These are phyloP conservation scores for Bembecia ichneumoniformis DNA, from an alignment of 2,888 invertebrate genomes.

Conservation along the genomic window DNA sequence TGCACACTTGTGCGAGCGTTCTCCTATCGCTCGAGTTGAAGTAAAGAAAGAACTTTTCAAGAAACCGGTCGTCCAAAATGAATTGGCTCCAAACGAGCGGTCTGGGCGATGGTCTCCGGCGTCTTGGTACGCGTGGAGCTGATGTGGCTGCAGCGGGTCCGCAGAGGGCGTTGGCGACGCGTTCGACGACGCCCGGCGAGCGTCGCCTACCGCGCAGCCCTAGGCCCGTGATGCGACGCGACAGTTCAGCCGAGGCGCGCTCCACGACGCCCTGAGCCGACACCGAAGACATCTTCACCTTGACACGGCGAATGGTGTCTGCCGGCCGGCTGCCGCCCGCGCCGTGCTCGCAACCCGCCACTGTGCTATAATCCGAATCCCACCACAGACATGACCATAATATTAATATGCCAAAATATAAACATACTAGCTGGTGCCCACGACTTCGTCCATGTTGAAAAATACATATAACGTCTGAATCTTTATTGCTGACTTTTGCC, in stretches of 20 bases:
- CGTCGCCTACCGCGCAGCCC: slow-evolving; percentile 77
- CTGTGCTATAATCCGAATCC: slow-evolving; percentile 19
- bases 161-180: slow-evolving; percentile 89
- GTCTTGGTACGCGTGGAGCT: slow-evolving; percentile 41
- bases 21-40: slow-evolving; percentile 85
- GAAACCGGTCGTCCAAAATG: slow-evolving; percentile 87
- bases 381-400: too few relatives aligned
- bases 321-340: slow-evolving; percentile 43
- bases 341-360: slow-evolving; percentile 65
- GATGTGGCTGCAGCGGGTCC: slow-evolving; percentile 72
- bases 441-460: too few relatives aligned
- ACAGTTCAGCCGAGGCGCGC: slow-evolving; percentile 90
- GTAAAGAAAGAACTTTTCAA: slow-evolving; percentile 87
- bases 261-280: slow-evolving; percentile 93
- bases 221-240: slow-evolving; percentile 89
- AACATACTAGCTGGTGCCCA: too few relatives aligned
- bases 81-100: slow-evolving; percentile 81
- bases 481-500: too few relatives aligned
- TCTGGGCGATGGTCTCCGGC: slow-evolving; percentile 64
- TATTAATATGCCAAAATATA: too few relatives aligned
- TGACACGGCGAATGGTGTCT: slow-evolving; percentile 63
- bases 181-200: slow-evolving; percentile 82
- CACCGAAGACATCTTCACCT: slow-evolving; percentile 82
- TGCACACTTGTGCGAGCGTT: slow-evolving; percentile 86
- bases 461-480: too few relatives aligned